Conservation (phyloP, 30 jellyfish, hydroid and myxozoan genomes). For the Chrysaora quinquecirrha region DNA sequence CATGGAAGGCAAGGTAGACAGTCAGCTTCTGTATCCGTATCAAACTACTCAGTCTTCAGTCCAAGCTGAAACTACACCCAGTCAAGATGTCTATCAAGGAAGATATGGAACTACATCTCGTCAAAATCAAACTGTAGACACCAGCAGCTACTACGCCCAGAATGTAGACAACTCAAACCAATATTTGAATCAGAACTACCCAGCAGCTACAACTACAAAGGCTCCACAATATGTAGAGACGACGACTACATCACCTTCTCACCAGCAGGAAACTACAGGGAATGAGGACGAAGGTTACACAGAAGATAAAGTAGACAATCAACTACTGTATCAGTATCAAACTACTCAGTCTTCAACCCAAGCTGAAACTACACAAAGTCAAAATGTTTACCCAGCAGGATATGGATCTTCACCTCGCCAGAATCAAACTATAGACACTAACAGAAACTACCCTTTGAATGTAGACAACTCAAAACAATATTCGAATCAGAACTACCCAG, state of each 20-base stretch:
- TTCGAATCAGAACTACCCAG: too few relatives aligned
- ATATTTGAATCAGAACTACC: neutral
- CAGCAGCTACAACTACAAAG: conserved; percentile 9
- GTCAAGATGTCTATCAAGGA: neutral
- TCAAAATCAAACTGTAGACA: neutral
- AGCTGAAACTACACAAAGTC: neutral
- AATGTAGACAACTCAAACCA: neutral
- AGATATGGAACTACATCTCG: neutral
- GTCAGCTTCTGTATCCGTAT: neutral
- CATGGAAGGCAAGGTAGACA: neutral
- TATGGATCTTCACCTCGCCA: too few relatives aligned
- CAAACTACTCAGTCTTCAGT: neutral
- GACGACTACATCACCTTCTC: conserved; percentile 1
- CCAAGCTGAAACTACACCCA: neutral
- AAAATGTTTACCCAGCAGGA: too few relatives aligned
- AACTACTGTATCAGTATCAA: conserved; percentile 16
- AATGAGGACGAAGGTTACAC: conserved; percentile 23
- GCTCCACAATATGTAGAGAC: conserved; percentile 9
- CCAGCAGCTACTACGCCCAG: neutral
- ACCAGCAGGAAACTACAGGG: neutral
- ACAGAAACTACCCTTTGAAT: too few relatives aligned
- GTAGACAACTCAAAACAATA: neutral
- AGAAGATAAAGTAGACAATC: conserved; percentile 47
- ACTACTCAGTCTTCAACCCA: neutral
- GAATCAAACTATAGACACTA: neutral